Evolutionary conservation across 2,797 vertebrate genomes (phyloP).

Genomic region (Gobionotothen gibberifrons): DNA sequence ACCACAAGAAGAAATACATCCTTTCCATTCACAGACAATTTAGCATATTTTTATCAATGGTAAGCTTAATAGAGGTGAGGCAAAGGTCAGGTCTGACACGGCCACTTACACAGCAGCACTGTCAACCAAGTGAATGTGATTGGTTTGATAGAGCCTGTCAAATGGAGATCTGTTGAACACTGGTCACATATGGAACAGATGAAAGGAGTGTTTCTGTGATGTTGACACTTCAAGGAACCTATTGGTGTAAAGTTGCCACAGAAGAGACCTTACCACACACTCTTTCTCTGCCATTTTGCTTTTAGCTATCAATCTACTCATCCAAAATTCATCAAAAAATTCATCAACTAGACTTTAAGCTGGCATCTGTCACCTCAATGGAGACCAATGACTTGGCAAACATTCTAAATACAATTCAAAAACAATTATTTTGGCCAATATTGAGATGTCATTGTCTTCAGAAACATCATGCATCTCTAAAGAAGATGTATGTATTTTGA

Average conservation of each 20-base stretch:
- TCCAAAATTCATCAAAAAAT: not conserved
- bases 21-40: no score
- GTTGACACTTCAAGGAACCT: conserved; percentile 66
- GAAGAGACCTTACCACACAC: conserved; percentile 33
- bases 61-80: no score
- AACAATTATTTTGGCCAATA: no score
- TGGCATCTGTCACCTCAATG: not conserved
- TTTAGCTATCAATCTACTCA: not conserved
- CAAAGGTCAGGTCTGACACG: no score
- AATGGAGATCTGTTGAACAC: conserved; percentile 25
- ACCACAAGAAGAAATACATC: no score
- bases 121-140: conserved; percentile 18
- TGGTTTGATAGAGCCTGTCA: not conserved
- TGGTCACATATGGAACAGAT: conserved; percentile 74
- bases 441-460: no score
- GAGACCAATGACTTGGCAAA: not conserved
- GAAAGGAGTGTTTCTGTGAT: conserved; percentile 64
- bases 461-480: no score
- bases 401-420: no score
- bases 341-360: not conserved
- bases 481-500: no score
- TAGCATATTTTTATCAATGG: no score
- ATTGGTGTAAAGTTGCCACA: conserved; percentile 57
- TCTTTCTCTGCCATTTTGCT: conserved; percentile 9
- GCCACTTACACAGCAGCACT: no score